Conservation (phyloP, 2,888 invertebrate species). For the Microctonus aethiopoides region DNA sequence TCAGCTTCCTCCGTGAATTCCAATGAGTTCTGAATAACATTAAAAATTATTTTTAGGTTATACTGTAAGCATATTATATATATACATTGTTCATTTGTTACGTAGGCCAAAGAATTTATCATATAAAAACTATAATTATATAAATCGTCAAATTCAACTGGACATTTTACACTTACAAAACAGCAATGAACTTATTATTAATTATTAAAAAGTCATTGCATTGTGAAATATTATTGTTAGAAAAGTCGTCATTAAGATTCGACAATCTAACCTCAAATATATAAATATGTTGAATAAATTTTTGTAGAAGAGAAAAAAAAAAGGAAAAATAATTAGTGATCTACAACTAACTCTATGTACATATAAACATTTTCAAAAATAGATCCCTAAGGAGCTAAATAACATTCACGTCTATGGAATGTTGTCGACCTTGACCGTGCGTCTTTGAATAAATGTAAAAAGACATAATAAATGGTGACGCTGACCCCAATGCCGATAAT, state of each 20-base stretch:
- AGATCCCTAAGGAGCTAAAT: not conserved
- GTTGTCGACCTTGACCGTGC: conserved; percentile 13
- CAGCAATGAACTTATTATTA: no score
- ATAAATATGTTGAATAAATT: no score
- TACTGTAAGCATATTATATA: not conserved
- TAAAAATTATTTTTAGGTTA: conserved; percentile 15
- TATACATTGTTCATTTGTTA: not conserved
- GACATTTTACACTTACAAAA: not conserved
- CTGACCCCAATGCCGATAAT: conserved; percentile 15
- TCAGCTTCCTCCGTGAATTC: not conserved
- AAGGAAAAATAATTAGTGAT: not conserved
- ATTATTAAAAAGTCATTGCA: no score
- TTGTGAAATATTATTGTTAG: no score
- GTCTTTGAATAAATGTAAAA: conserved; percentile 18
- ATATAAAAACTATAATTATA: not conserved
- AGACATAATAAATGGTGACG: conserved; percentile 4
- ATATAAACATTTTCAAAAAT: not conserved
- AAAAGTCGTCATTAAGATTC: no score
- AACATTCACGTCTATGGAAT: conserved; percentile 1
- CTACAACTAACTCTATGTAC: no score
- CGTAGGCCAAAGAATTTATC: conserved; percentile 4
- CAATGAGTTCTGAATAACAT: not conserved
- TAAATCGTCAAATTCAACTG: not conserved
- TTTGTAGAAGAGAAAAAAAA: not conserved
- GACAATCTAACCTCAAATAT: no score